Evolutionary conservation across 2,113 vertebrate genomes (phyloP), one percentile per base, ranked within the genome.

Genomic region (Pterophyllum scalare): DNA sequence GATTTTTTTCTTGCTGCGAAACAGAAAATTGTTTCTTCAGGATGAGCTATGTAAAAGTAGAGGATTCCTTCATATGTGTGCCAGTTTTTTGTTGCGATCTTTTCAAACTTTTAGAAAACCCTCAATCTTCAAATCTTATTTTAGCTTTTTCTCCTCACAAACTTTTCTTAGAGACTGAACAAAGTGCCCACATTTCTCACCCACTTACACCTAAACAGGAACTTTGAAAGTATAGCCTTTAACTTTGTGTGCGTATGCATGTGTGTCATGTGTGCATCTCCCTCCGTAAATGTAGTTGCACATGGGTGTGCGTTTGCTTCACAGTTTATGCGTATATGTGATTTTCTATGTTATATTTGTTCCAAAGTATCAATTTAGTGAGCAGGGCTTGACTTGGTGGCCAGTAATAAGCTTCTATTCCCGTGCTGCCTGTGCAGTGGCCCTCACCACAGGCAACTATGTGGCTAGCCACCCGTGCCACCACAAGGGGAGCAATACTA

Each of bases 351-450:
- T 94, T 94, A 94, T 93, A 91, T 94, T 94, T 93, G 94, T 83
- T 91, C 65, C 91, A 93, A 89, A 83, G 91, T 78, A 93, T 92
- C 93, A 92, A 93, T 94, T 94, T 95, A 81, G 83, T 81, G 84
- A 90, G 89, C 85, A 86, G 82, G 85, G 90, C 88, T 94, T 67
- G 81, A 90, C 92, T 93, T 88, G 88, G 84, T 92, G 90, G 92
- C 92, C 89, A 93, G 93, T 93, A 92, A 95, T 95, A 94, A 94
- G 92, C 89, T 75, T 93, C 94, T 94, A 94, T 94, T 95, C 90
- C 90, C 88, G 92, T 82, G 76, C 88, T 88, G 82, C 87, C 87
- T 64, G 75, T 85, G 88, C 93, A 82, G 75, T 70, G 84, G 81
- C 74, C 77, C 61, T 84, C 80, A 93, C 94, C 94, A 67, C 94